phyloP scores from a whole-genome alignment of 1,140 invertebrate genomes.

The Ceratosolen fusciceps region DNA sequence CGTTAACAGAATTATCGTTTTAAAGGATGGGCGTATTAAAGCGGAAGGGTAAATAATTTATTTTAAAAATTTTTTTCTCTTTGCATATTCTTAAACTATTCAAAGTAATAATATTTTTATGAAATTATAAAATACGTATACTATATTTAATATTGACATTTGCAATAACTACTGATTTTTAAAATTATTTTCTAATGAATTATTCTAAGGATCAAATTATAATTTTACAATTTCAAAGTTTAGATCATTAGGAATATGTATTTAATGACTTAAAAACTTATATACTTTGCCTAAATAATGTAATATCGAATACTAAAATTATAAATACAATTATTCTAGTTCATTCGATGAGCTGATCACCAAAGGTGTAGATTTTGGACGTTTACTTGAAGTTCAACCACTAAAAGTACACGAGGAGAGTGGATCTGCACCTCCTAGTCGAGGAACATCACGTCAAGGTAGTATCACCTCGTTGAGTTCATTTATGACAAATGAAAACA shows the following conservation, averaged over 20 bases:
- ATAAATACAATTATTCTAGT: constrained; percentile 60
- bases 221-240: not conserved
- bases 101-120: no score
- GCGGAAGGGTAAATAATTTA: constrained; percentile 60
- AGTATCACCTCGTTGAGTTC: constrained; percentile 66
- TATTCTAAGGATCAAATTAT: not conserved
- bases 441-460: constrained; percentile 62
- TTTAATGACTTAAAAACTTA: not conserved
- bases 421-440: constrained; percentile 54
- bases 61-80: not conserved
- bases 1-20: constrained; percentile 82
- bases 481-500: constrained; percentile 59
- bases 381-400: constrained; percentile 72
- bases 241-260: not conserved
- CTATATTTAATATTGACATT: not conserved
- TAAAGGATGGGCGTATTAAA: constrained; percentile 78
- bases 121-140: not conserved
- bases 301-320: not conserved
- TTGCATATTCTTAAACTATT: no score
- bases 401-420: constrained; percentile 63
- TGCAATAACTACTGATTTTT: not conserved
- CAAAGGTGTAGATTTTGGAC: constrained; percentile 78
- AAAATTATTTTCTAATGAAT: not conserved
- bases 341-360: constrained; percentile 73
- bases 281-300: not conserved